Percentiles rank a stretch among this genome's conserved stretches.
Conservation (phyloP, 2,113 vertebrate genomes). For the Heterotilapia buettikoferi region DNA sequence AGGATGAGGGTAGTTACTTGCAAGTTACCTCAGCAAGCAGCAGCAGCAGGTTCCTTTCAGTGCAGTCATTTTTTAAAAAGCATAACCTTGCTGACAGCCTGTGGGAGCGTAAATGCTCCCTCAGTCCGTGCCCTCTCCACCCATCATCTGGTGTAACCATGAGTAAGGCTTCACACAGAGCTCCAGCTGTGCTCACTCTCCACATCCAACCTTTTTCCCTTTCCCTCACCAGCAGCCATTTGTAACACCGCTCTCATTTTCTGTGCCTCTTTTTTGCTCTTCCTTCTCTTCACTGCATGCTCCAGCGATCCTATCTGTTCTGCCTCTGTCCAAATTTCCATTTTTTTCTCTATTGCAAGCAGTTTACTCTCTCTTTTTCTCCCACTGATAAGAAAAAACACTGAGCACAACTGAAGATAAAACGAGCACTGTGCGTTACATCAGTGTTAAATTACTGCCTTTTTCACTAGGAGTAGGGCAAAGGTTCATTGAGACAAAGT, state of each 20-base stretch:
- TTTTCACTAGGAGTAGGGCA: not conserved
- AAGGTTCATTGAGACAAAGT: not conserved
- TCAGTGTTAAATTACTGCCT: too few relatives aligned
- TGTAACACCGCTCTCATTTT: not conserved
- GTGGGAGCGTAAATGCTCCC: constrained; percentile 11
- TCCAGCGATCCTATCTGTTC: not conserved
- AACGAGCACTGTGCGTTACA: not conserved
- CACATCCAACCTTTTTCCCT: not conserved
- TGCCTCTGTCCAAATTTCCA: not conserved
- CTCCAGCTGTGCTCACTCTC: constrained; percentile 28
- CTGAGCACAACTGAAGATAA: not conserved
- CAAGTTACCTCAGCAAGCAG: not conserved
- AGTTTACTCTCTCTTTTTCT: not conserved
- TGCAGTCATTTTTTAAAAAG: not conserved
- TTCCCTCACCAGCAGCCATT: not conserved
- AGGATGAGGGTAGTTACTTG: not conserved
- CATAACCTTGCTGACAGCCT: not conserved
- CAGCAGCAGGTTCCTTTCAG: not conserved
- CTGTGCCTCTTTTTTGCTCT: not conserved
- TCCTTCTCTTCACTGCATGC: not conserved
- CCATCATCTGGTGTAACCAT: constrained; percentile 25
- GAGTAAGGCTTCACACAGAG: constrained; percentile 2
- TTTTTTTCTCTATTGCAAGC: not conserved
- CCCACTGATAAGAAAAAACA: not conserved
- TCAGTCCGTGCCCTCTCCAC: constrained; percentile 1